Percentiles rank a stretch among this genome's conserved stretches.
Evolutionary conservation across 2,113 vertebrate genomes (phyloP).

Genomic region (Amia ocellicauda): DNA sequence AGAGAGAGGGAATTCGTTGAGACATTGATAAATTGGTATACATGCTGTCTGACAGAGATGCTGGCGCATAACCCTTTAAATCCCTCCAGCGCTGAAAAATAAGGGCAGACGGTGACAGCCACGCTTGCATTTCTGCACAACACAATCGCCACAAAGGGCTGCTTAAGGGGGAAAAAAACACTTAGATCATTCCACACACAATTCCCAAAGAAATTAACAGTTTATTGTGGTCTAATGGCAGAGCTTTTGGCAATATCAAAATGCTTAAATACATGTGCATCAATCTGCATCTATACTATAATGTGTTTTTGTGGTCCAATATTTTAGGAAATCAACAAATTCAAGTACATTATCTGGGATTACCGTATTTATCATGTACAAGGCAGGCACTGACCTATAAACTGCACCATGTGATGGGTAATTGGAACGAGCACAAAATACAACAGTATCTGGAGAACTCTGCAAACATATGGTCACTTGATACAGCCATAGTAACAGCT

Average conservation of each 20-base stretch:
- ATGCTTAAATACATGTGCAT: conserved; percentile 23
- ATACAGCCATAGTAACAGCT: too few relatives aligned
- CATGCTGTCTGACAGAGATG: conserved; percentile 20
- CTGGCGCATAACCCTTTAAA: conserved; percentile 4
- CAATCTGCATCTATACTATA: too few relatives aligned
- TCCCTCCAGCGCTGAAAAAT: conserved; percentile 1
- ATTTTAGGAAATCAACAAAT: too few relatives aligned
- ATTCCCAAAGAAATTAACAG: too few relatives aligned
- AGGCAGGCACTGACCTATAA: too few relatives aligned
- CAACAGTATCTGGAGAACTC: too few relatives aligned
- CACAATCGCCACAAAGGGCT: conserved; percentile 16
- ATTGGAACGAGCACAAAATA: too few relatives aligned
- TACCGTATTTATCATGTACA: too few relatives aligned
- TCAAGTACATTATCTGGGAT: too few relatives aligned
- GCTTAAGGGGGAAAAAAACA: conserved; percentile 11
- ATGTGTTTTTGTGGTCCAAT: too few relatives aligned
- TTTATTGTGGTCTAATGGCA: conserved; percentile 29
- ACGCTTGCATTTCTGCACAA: neutral
- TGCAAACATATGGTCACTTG: too few relatives aligned
- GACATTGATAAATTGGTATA: conserved; percentile 44
- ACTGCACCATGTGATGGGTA: too few relatives aligned
- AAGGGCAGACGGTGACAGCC: conserved; percentile 3
- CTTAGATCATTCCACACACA: conserved; percentile 30
- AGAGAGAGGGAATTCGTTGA: conserved; percentile 29
- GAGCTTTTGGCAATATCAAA: conserved; percentile 47